Base-by-base conservation (phyloP, 2,797 vertebrate genomes). In the Gallinago solitaria region DNA sequence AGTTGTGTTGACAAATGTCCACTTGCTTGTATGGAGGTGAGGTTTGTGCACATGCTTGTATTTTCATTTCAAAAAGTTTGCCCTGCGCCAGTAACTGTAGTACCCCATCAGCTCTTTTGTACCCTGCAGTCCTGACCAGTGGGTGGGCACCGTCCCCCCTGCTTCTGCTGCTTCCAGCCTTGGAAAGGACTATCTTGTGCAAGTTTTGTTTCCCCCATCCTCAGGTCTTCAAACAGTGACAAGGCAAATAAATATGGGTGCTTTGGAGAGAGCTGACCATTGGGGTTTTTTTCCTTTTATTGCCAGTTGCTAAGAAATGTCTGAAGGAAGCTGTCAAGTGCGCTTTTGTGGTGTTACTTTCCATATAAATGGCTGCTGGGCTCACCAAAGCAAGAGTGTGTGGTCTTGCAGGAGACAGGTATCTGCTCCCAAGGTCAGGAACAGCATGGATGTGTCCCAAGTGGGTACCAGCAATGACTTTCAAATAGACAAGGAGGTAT, bases 271-370 rank as follows among this genome's bases (percentile, higher is more conserved):
- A 73, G 54, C 47, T 51, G 59, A 27, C 54, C 16, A 30, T 16
- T 69, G 35, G 15, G 16, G 8, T 3, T 47, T 45, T 43, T 18
- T 6, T 2, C 4, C 12, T 71, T 79, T 61, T 51, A 20, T 73
- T 80, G 6, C 39, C 25, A 13, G 21, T 33, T 90, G 74, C 90
- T 90, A 56, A 84, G 59, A 79, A 71, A 74, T 57, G 33, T 24
- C 65, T 75, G 83, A 71, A 94, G 90, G 43, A 76, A 73, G 57
- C 50, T 91, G 73, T 68, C 57, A 16, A 50, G 60, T 60, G 19
- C 50, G 11, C 12, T 33, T 37, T 23, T 5, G 7, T 20, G 69
- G 33, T 60, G 61, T 43, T 70, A 12, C 35, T 91, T 56, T 86
- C 77, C 67, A 18, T 53, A 4, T 8, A 53, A 86, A 78, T 35